A percentile compares a stretch with the other conserved stretches of the same genome.
phyloP scores from a whole-genome alignment of 2,888 invertebrate species.

The Cryptocephalus moraei region DNA sequence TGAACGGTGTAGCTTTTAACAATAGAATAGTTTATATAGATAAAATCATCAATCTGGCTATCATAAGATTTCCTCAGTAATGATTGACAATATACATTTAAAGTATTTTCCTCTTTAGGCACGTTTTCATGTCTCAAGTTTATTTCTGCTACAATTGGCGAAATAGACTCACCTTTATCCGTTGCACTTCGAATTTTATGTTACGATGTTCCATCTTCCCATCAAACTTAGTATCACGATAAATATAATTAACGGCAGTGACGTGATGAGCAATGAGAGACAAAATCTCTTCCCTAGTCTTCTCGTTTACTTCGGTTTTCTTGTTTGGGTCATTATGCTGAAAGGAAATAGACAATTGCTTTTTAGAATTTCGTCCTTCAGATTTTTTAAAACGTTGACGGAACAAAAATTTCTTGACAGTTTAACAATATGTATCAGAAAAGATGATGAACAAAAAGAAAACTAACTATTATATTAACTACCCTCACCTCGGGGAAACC shows the following conservation, averaged over 20 bases:
- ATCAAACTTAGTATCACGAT: constrained; percentile 89
- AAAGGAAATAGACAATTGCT: constrained; percentile 16
- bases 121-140: no score
- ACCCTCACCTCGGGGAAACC: constrained; percentile 64
- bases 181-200: constrained; percentile 93
- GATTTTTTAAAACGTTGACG: no score
- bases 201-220: constrained; percentile 83
- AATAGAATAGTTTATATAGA: no score
- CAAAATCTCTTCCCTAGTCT: constrained; percentile 93
- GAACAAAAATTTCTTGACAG: no score
- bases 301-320: constrained; percentile 63
- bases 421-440: no score
- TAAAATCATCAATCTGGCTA: no score
- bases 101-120: no score
- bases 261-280: constrained; percentile 97
- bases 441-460: neutral
- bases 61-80: no score
- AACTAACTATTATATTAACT: constrained; percentile 19
- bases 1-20: no score
- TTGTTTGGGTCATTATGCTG: constrained; percentile 64
- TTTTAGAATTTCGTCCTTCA: no score
- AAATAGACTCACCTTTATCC: constrained; percentile 52
- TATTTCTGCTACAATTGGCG: neutral
- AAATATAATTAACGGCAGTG: constrained; percentile 95
- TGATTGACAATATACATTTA: no score